Evolutionary conservation across 2,113 vertebrate species (phyloP).

Genomic region (Nycticebus coucang): DNA sequence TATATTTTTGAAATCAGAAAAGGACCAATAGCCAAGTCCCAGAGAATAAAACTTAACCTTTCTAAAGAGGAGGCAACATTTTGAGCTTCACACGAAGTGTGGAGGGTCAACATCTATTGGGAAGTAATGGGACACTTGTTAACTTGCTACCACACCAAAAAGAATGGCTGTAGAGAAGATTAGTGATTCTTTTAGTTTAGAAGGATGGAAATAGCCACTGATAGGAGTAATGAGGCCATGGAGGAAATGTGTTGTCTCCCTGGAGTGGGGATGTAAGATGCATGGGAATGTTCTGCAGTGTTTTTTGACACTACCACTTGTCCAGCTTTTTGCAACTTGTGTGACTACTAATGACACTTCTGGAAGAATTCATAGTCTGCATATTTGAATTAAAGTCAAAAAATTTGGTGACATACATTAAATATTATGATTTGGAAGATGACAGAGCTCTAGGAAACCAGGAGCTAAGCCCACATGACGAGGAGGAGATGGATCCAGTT

Average conservation of each 20-base stretch:
- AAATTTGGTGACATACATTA: background rate
- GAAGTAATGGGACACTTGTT: background rate
- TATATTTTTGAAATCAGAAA: background rate
- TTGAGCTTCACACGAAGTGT: background rate
- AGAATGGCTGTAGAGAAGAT: background rate
- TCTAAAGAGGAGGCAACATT: background rate
- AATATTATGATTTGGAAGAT: background rate
- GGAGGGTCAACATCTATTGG: background rate
- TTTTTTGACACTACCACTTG: background rate
- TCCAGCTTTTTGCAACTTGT: background rate
- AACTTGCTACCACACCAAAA: background rate
- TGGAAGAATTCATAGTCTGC: background rate
- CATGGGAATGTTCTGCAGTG: background rate
- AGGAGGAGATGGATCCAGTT: background rate
- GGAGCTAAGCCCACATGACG: background rate
- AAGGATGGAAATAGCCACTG: background rate
- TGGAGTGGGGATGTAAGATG: background rate
- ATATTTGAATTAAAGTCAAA: background rate
- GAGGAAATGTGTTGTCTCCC: background rate
- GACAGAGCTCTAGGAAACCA: background rate
- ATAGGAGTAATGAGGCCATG: background rate
- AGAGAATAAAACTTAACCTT: slow-evolving; percentile 31
- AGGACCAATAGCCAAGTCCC: background rate
- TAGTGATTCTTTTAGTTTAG: background rate
- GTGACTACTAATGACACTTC: background rate